Conservation (phyloP, 1,140 invertebrate genomes). For the Ceratosolen fusciceps region DNA sequence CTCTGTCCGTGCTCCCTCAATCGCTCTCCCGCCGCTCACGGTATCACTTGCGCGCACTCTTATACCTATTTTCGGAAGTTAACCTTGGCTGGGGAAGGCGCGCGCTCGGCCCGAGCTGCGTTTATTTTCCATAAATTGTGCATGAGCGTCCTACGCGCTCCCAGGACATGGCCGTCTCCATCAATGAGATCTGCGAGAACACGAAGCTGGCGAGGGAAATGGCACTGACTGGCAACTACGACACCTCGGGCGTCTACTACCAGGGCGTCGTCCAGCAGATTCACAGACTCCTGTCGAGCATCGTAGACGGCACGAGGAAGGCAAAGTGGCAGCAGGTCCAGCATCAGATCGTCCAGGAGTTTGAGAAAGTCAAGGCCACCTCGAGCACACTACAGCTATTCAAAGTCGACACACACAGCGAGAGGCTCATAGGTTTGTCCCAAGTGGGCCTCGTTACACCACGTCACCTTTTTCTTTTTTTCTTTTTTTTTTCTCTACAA, state of each 20-base stretch:
- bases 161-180: conserved; percentile 82
- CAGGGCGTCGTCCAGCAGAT: conserved; percentile 94
- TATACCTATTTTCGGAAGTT: conserved; percentile 47
- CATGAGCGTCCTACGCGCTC: conserved; percentile 9
- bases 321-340: conserved; percentile 94
- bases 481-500: background rate
- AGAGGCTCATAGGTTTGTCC: conserved; percentile 67
- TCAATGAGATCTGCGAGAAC: conserved; percentile 92
- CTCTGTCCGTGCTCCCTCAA: background rate
- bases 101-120: background rate
- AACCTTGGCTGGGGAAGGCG: conserved; percentile 34
- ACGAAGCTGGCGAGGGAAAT: conserved; percentile 94
- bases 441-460: background rate
- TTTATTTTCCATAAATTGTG: conserved; percentile 7
- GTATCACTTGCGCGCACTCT: background rate
- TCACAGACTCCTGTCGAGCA: conserved; percentile 84
- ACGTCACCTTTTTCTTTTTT: background rate
- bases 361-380: conserved; percentile 90
- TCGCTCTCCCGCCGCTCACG: too few relatives aligned
- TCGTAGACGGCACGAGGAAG: conserved; percentile 84
- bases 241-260: conserved; percentile 94
- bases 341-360: conserved; percentile 90
- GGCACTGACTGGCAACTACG: conserved; percentile 95
- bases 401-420: conserved; percentile 74
- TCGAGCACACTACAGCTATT: conserved; percentile 79